Conservation (phyloP, 2,888 invertebrate genomes). For the Eulithis testata region DNA sequence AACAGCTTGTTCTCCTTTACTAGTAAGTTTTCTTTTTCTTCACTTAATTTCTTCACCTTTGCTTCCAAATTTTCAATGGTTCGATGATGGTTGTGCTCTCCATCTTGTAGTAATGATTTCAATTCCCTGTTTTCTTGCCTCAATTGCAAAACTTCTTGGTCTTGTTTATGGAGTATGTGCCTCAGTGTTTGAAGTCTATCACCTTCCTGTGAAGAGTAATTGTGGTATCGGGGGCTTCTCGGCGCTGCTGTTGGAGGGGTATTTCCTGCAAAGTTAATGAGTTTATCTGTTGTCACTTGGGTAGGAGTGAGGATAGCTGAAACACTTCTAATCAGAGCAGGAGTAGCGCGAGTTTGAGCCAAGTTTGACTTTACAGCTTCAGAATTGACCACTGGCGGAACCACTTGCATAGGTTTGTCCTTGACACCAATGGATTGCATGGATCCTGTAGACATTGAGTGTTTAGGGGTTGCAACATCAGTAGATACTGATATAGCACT, state of each 20-base stretch:
- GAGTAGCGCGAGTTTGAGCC: slow-evolving; percentile 54
- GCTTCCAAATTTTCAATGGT: slow-evolving; percentile 62
- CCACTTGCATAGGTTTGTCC: slow-evolving; percentile 76
- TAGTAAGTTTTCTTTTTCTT: slow-evolving; percentile 62
- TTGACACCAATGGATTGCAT: slow-evolving; percentile 49
- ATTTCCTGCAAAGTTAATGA: slow-evolving; percentile 70
- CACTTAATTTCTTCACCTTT: slow-evolving; percentile 67
- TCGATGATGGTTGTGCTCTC: slow-evolving; percentile 62
- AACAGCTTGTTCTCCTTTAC: slow-evolving; percentile 64
- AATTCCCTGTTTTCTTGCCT: slow-evolving; percentile 73
- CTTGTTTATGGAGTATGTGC: slow-evolving; percentile 72
- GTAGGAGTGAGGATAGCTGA: slow-evolving; percentile 75
- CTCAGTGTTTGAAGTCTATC: slow-evolving; percentile 69
- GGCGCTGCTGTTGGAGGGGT: slow-evolving; percentile 73
- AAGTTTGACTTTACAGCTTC: slow-evolving; percentile 52
- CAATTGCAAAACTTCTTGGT: slow-evolving; percentile 68
- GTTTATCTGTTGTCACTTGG: slow-evolving; percentile 70
- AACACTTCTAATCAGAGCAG: slow-evolving; percentile 70
- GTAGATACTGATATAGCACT: slow-evolving; percentile 67
- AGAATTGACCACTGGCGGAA: slow-evolving; percentile 70
- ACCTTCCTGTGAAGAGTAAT: slow-evolving; percentile 56
- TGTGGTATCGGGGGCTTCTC: slow-evolving; percentile 62
- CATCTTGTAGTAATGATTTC: slow-evolving; percentile 65
- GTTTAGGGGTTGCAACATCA: slow-evolving; percentile 60
- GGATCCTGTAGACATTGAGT: slow-evolving; percentile 61